Evolutionary conservation across 2,888 invertebrate species (phyloP), one percentile per base, ranked within the genome.

Genomic region (Trichogramma evanescens): DNA sequence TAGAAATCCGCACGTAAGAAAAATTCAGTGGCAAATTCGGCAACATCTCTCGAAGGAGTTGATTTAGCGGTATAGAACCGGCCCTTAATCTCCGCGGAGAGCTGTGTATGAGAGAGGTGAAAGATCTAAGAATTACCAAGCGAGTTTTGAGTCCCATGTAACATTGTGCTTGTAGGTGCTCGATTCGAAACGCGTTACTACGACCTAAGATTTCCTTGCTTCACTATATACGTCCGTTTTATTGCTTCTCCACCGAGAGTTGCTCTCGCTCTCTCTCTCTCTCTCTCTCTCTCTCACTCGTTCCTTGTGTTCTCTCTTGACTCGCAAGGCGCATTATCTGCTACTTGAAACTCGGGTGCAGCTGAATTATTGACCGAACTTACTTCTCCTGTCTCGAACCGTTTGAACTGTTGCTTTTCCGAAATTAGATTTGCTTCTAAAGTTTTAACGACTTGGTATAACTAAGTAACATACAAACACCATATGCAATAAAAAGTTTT

Each of bases 11-110:
- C 26, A 2, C 26, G 26, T 26, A 26, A 26, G 26, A 26, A 26
- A 26, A 26, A 26, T 55, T 50, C 63, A 60, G 52, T 50, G 53
- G 6, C 55, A 56, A 52, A 54, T 39, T 59, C 65, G 59, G 62
- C 66, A 63, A 65, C 52, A 56, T 49, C 49, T 41, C 64, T 65
- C 62, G 62, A 64, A 66, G 66, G 66, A 72, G 71, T 71, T 68
- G 69, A 71, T 71, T 70, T 69, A 71, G 67, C 63, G 59, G 45
- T 64, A 66, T 67, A 70, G 69, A 71, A 70, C 73, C 69, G 66
- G 64, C 61, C 65, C 69, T 69, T 70, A 71, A 73, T 70, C 70
- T 67, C 62, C 66, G 62, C 59, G 61, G 68, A 69, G 69, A 70
- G 72, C 71, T 70, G 69, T 64, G 69, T 66, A 64, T 66, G 66